These are phyloP conservation scores for Corythornis madagascariensis DNA, from an alignment of 2,113 vertebrate genomes.

Conservation along the genomic window DNA sequence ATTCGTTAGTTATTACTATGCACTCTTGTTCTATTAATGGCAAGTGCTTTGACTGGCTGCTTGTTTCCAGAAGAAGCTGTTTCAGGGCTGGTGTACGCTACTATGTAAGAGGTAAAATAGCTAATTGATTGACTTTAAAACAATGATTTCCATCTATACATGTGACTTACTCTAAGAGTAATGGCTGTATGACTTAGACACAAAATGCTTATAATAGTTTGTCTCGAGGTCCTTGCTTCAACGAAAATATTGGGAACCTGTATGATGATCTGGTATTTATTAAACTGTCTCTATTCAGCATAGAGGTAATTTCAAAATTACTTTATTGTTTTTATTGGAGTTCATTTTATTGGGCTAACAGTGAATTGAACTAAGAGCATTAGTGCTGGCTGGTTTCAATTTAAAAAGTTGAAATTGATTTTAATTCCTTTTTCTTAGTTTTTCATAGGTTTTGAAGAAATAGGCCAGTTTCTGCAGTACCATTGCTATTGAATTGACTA, in stretches of 20 bases:
- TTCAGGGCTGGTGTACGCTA: conserved; percentile 95
- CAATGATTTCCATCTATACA: neutral
- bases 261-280: neutral
- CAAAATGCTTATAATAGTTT: neutral
- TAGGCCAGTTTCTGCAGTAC: neutral
- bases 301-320: neutral
- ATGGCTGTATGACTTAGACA: neutral
- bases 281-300: neutral
- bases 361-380: neutral
- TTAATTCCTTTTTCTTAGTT: neutral
- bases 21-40: conserved; percentile 90
- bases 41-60: conserved; percentile 92
- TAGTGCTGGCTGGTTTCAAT: neutral
- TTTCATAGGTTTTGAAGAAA: neutral
- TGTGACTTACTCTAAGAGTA: neutral
- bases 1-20: conserved; percentile 84
- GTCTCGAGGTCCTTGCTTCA: neutral
- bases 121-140: neutral
- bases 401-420: neutral
- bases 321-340: neutral
- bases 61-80: conserved; percentile 94
- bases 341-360: neutral
- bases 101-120: conserved; percentile 89
- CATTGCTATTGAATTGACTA: neutral
- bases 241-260: neutral